Evolutionary conservation across 64 coral and sea anemone species (phyloP).

Genomic region (Montipora sp.): DNA sequence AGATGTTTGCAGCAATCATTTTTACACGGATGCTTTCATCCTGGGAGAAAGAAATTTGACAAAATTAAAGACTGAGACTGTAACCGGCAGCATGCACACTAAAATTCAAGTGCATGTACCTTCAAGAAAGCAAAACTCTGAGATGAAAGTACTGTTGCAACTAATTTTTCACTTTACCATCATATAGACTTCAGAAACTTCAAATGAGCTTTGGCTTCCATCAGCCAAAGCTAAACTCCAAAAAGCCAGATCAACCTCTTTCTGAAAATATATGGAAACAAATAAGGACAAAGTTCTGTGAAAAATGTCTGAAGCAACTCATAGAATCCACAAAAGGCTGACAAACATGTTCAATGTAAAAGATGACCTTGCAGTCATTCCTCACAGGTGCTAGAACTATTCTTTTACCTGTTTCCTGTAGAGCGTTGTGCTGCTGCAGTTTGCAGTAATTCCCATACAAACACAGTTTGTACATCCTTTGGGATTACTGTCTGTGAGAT

Average conservation of each 20-base stretch:
- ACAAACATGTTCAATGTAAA: no score
- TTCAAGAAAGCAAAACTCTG: neutral
- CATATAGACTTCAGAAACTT: slow-evolving; percentile 7
- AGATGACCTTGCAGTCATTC: no score
- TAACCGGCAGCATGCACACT: neutral
- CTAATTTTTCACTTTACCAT: slow-evolving; percentile 11
- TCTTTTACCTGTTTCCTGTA: slow-evolving; percentile 72
- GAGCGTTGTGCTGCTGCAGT: slow-evolving; percentile 78
- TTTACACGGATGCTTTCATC: slow-evolving; percentile 9
- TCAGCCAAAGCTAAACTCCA: slow-evolving; percentile 47
- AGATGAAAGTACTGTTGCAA: neutral
- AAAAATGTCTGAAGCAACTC: no score
- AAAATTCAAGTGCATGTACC: no score
- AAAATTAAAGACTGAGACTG: neutral
- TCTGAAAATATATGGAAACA: slow-evolving; percentile 22
- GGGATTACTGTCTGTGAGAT: slow-evolving; percentile 75
- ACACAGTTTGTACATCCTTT: slow-evolving; percentile 90
- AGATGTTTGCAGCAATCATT: slow-evolving; percentile 77
- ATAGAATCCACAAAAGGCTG: no score
- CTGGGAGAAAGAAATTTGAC: neutral
- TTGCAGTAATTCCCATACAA: slow-evolving; percentile 81
- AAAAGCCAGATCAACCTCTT: slow-evolving; percentile 37
- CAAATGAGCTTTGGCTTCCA: neutral
- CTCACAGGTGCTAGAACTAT: neutral
- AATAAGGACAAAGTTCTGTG: no score